These are phyloP conservation scores for Limnephilus auricula DNA, from an alignment of 2,888 invertebrate genomes.

Conservation along the genomic window DNA sequence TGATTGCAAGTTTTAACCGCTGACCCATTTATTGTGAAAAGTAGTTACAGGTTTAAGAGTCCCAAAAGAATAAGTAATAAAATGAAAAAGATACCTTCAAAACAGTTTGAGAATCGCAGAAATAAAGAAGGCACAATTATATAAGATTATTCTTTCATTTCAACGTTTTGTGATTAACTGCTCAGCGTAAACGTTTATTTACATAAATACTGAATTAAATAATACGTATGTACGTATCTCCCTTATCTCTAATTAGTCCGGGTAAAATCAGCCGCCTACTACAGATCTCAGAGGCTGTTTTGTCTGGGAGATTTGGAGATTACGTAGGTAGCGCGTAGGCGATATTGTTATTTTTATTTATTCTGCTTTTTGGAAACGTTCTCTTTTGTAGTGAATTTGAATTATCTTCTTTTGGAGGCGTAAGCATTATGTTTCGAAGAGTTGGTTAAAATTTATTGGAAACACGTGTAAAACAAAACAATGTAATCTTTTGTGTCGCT, in stretches of 20 bases:
- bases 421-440: not conserved
- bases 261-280: not conserved
- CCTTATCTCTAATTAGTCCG: not conserved
- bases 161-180: slow-evolving; percentile 16
- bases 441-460: not conserved
- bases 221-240: not conserved
- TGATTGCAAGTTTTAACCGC: no score
- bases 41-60: not conserved
- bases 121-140: not conserved
- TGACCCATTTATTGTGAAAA: not conserved
- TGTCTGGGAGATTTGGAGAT: not conserved
- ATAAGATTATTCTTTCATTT: slow-evolving; percentile 4
- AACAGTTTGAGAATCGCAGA: not conserved
- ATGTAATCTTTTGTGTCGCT: not conserved
- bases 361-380: not conserved
- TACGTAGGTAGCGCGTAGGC: not conserved
- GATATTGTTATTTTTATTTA: not conserved
- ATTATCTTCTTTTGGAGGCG: not conserved
- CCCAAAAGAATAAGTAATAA: not conserved
- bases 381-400: not conserved
- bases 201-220: not conserved
- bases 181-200: not conserved
- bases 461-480: not conserved
- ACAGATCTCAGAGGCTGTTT: not conserved
- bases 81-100: not conserved